These are phyloP conservation scores for Sipha flava DNA, from an alignment of 1,140 invertebrate genomes.

Conservation along the genomic window DNA sequence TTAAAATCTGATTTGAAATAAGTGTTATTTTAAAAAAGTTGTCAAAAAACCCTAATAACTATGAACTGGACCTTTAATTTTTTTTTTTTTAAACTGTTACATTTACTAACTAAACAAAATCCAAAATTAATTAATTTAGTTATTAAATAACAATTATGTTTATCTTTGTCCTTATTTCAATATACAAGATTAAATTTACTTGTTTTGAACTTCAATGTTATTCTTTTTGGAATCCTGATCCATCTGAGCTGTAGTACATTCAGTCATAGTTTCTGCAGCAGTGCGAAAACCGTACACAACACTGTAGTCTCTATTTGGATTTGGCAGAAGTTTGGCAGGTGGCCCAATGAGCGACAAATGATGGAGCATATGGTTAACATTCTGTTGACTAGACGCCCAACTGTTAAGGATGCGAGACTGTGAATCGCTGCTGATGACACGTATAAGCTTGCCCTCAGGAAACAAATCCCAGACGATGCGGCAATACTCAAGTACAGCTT, in stretches of 20 bases:
- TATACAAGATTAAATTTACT: too few species aligned
- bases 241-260: conserved; percentile 67
- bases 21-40: too few species aligned
- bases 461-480: conserved; percentile 94
- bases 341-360: conserved; percentile 60
- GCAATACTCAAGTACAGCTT: conserved; percentile 89
- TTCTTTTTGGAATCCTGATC: conserved; percentile 44
- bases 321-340: conserved; percentile 49
- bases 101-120: too few species aligned
- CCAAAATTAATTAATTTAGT: too few species aligned
- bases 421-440: conserved; percentile 75
- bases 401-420: conserved; percentile 69
- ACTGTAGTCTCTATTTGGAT: conserved; percentile 49
- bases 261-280: conserved; percentile 76
- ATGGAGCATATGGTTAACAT: conserved; percentile 62
- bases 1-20: too few species aligned
- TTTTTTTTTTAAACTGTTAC: too few species aligned
- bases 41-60: too few species aligned
- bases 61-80: too few species aligned
- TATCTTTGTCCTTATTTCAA: too few species aligned
- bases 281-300: conserved; percentile 75
- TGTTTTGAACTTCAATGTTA: neutral
- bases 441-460: conserved; percentile 72
- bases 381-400: conserved; percentile 72
- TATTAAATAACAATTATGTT: too few species aligned